These are phyloP conservation scores for Agrotis segetum DNA, from an alignment of 2,888 invertebrate genomes.

Conservation along the genomic window DNA sequence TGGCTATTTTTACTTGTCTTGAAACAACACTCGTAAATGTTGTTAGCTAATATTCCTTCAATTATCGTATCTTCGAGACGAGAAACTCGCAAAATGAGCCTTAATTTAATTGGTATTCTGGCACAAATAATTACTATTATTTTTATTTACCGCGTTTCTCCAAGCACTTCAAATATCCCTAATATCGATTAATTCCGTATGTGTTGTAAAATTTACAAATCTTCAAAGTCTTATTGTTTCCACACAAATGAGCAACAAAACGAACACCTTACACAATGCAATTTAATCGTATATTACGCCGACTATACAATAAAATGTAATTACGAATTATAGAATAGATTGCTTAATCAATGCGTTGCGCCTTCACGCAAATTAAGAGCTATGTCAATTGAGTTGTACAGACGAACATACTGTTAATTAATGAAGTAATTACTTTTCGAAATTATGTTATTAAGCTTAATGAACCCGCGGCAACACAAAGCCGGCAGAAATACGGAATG, in stretches of 20 bases:
- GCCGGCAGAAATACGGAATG: constrained; percentile 41
- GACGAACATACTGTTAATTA: constrained; percentile 63
- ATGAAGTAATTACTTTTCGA: constrained; percentile 79
- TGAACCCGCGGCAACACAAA: constrained; percentile 67
- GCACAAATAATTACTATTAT: too few species aligned
- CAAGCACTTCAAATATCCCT: not conserved
- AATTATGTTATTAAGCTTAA: constrained; percentile 81
- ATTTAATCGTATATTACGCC: constrained; percentile 36
- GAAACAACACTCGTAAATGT: too few species aligned
- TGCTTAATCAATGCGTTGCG: constrained; percentile 66
- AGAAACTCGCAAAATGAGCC: too few species aligned
- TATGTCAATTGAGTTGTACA: constrained; percentile 65
- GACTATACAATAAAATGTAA: constrained; percentile 57
- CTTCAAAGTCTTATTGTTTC: constrained; percentile 32
- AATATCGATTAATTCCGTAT: too few species aligned
- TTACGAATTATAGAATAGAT: constrained; percentile 67
- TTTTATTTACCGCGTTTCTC: not conserved
- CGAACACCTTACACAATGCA: constrained; percentile 26
- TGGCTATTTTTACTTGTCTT: too few species aligned
- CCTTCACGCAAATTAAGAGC: constrained; percentile 71
- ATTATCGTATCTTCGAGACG: too few species aligned
- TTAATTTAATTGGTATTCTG: too few species aligned
- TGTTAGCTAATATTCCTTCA: too few species aligned
- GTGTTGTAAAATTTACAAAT: not conserved
- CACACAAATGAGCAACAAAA: constrained; percentile 35